Evolutionary conservation across 2,888 invertebrate species (phyloP), one percentile per base, ranked within the genome.

Genomic region (Timema cristinae): DNA sequence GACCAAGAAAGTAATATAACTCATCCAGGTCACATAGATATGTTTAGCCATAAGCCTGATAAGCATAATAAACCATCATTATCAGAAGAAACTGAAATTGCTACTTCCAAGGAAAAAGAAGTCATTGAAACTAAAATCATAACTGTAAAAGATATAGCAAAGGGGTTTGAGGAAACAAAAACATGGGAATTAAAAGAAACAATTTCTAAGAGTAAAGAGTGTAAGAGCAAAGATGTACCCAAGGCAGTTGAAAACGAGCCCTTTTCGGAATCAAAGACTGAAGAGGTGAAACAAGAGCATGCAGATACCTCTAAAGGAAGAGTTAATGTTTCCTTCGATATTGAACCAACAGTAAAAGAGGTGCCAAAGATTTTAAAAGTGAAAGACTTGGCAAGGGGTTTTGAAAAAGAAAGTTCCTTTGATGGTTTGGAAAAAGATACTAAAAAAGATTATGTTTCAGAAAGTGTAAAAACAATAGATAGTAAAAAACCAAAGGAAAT

Each of bases 11-110:
- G 56, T 63, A 67, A 68, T 73, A 74, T 78, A 15, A 75, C 75
- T 68, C 73, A 77, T 15, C 77, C 78, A 73, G 79, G 78, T 51
- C 78, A 79, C 68, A 78, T 76, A 56, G 76, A 79, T 11, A 79
- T 78, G 68, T 78, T 79, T 68, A 77, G 75, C 67, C 73, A 77
- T 71, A 78, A 78, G 72, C 15, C 78, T 66, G 78, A 78, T 50
- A 78, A 79, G 67, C 76, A 78, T 71, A 78, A 78, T 71, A 78
- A 79, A 73, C 73, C 77, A 7, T 68, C 76, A 56, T 73, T 77
- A 50, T 77, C 78, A 66, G 79, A 78, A 74, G 76, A 78, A 15
- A 78, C 78, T 75, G 75, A 76, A 66, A 76, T 77, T 66, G 66
- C 70, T 47, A 71, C 50, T 7, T 70, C 51, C 52, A 47, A 32